Percentiles rank a stretch among this genome's conserved stretches.
phyloP scores from a whole-genome alignment of 35 echinoderm and acorn worm genomes.

The Hemicentrotus pulcherrimus region DNA sequence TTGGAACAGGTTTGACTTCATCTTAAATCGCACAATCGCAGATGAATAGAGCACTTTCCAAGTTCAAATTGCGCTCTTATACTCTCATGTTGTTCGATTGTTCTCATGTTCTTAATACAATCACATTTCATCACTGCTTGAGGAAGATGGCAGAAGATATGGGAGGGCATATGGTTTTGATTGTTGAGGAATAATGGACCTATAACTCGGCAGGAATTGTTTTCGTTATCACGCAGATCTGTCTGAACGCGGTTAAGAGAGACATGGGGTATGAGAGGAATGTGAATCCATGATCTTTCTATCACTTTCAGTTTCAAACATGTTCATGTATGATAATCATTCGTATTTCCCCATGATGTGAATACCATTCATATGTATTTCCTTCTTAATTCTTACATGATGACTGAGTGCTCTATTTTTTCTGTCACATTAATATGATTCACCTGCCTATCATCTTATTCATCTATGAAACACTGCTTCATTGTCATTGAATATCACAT shows the following conservation, averaged over 20 bases:
- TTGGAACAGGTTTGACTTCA: background rate
- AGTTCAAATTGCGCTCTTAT: background rate
- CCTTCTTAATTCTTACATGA: too few species aligned
- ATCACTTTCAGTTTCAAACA: constrained; percentile 13
- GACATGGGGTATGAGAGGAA: background rate
- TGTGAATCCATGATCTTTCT: background rate
- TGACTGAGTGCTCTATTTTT: too few species aligned
- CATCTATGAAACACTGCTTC: too few species aligned
- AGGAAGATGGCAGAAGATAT: background rate
- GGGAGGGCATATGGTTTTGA: background rate
- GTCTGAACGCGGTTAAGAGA: background rate
- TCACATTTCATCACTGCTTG: background rate
- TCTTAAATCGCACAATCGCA: background rate
- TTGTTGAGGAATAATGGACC: background rate
- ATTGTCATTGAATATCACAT: too few species aligned
- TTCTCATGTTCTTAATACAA: background rate
- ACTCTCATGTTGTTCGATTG: background rate
- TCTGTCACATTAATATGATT: too few species aligned
- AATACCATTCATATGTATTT: background rate
- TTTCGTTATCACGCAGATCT: background rate
- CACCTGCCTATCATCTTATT: too few species aligned
- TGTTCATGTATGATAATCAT: background rate
- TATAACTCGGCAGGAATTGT: background rate
- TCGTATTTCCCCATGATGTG: background rate
- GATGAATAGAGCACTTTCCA: background rate